Base-by-base conservation (phyloP, 2,797 vertebrate genomes). In the Mormyrops attenuatus region DNA sequence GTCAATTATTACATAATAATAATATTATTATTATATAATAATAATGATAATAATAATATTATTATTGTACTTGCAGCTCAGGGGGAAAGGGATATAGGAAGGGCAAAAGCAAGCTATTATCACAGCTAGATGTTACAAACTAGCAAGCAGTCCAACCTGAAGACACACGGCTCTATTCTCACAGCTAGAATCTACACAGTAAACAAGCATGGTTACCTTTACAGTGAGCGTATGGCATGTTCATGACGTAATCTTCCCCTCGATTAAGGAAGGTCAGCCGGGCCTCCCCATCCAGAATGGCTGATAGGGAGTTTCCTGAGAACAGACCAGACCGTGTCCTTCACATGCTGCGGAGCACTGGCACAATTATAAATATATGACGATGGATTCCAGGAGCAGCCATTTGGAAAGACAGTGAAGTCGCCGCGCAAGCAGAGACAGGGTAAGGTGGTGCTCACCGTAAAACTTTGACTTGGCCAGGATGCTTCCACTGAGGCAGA, bases 381-480 rank as follows among this genome's bases (percentile, higher is more conserved):
- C 77, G n/a, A 47, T n/a, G 41, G 77, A 47, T 52, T 52, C 44
- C 82, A 85, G 7, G 49, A 15, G 26, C 30, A 38, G 52, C 38
- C 22, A 17, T 41, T 5, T 87, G 53, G 53, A 60, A 44, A 57
- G 57, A 57, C 53, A 6, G 80, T 49, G 22, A 47, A 0, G 49
- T 30, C 5, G 22, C 17, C 34, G 2, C n/a, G 50, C 26, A 7
- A 30, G 7, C 4, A 15, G 49, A 87, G 34, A 57, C 3, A 17
- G 41, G 6, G 88, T 94, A 22, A 82, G 77, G 77, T 1, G 20
- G 41, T 82, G 77, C 93, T 94, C 95, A 99, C 98, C 98, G 2
- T 99, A 99, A 94, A 99, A 99, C 93, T 99, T 99, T 77, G 98
- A 99, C 95, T 99, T 99, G 92, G 98, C 98, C 84, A 99, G 95